Evolutionary conservation across 2,888 invertebrate genomes (phyloP).

Genomic region (Brachyptera putata): DNA sequence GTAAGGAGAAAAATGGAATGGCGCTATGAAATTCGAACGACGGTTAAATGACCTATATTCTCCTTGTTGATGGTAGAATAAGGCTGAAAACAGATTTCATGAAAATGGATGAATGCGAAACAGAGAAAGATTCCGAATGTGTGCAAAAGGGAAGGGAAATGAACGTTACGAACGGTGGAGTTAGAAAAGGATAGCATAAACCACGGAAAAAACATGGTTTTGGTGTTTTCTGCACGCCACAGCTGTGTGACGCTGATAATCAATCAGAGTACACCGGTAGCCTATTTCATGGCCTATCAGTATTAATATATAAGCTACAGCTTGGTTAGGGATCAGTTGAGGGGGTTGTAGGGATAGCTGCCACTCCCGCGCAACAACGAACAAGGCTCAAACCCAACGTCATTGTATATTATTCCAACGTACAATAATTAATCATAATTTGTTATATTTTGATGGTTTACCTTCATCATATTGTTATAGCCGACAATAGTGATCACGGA

Average conservation of each 20-base stretch:
- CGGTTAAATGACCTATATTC: neutral
- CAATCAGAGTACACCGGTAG: slow-evolving; percentile 9
- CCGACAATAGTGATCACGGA: neutral
- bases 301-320: slow-evolving; percentile 5
- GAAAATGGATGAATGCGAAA: neutral
- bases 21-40: neutral
- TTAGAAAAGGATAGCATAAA: neutral
- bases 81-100: neutral
- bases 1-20: neutral
- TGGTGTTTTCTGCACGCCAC: slow-evolving; percentile 3
- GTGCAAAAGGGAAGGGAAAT: neutral
- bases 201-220: slow-evolving; percentile 7
- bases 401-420: slow-evolving; percentile 3
- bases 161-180: too few species aligned
- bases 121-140: neutral
- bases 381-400: slow-evolving; percentile 11
- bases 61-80: neutral
- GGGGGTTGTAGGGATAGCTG: neutral
- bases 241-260: neutral
- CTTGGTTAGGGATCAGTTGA: neutral
- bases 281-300: slow-evolving; percentile 16
- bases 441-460: neutral
- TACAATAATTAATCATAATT: slow-evolving; percentile 19
- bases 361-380: neutral
- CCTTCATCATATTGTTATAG: neutral